Evolutionary conservation across 2,113 vertebrate species (phyloP).

Genomic region (Uria aalge): DNA sequence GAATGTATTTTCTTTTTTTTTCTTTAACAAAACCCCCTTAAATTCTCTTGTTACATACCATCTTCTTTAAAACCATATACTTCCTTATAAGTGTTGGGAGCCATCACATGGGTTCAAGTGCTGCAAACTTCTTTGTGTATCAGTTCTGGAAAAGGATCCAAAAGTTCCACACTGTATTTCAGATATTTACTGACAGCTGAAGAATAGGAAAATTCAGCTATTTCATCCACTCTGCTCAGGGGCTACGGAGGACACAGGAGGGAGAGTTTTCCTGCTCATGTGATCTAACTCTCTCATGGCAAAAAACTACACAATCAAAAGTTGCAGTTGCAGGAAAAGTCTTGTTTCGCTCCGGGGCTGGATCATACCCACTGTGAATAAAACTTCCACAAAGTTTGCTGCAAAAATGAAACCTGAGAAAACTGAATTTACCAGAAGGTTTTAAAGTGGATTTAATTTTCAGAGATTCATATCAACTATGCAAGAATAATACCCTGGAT

Average conservation of each 20-base stretch:
- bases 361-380: background rate
- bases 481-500: background rate
- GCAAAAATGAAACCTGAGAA: background rate
- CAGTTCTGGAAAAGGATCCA: background rate
- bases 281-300: background rate
- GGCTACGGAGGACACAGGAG: background rate
- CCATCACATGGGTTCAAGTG: background rate
- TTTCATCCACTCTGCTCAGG: background rate
- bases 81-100: background rate
- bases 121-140: background rate
- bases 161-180: background rate
- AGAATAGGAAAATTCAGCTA: background rate
- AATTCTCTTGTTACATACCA: background rate
- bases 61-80: background rate
- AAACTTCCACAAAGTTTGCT: background rate
- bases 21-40: background rate
- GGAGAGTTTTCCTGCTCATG: background rate
- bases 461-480: background rate
- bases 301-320: conserved; percentile 15
- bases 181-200: background rate
- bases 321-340: background rate
- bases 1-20: background rate
- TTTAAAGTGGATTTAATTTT: background rate
- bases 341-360: conserved; percentile 11
- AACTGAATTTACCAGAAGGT: background rate